These are phyloP conservation scores for Chaetodon trifascialis DNA, from an alignment of 2,113 vertebrate genomes.

Conservation along the genomic window DNA sequence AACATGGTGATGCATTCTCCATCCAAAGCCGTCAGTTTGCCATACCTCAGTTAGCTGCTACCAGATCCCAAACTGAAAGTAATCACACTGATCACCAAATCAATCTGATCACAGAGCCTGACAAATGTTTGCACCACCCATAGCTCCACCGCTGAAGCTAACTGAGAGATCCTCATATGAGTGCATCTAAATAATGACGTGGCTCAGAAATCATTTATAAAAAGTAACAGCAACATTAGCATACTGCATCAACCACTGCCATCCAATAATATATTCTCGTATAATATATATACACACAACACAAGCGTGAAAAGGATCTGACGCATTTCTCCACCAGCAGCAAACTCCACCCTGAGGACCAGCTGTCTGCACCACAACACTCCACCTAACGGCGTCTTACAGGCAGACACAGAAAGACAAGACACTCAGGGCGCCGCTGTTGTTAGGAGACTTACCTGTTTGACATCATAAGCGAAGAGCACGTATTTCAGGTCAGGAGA, in stretches of 20 bases:
- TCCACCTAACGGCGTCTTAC: background rate
- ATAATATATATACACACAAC: too few relatives aligned
- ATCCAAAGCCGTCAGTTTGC: too few relatives aligned
- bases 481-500: slow-evolving; percentile 96
- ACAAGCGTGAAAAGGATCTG: too few relatives aligned
- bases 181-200: too few relatives aligned
- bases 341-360: too few relatives aligned
- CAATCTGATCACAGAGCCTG: background rate
- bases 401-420: background rate
- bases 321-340: background rate
- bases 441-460: slow-evolving; percentile 86
- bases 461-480: slow-evolving; percentile 96
- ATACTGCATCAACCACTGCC: background rate
- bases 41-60: background rate
- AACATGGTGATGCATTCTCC: too few relatives aligned
- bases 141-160: background rate
- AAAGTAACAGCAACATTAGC: background rate
- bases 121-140: background rate
- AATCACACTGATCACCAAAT: background rate
- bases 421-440: background rate
- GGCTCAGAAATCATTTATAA: background rate
- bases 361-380: background rate
- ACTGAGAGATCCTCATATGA: background rate
- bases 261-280: too few relatives aligned
- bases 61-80: background rate